Percentiles rank a stretch among this genome's conserved stretches.
Conservation (phyloP, 2,113 vertebrate genomes). For the Kryptolebias marmoratus region DNA sequence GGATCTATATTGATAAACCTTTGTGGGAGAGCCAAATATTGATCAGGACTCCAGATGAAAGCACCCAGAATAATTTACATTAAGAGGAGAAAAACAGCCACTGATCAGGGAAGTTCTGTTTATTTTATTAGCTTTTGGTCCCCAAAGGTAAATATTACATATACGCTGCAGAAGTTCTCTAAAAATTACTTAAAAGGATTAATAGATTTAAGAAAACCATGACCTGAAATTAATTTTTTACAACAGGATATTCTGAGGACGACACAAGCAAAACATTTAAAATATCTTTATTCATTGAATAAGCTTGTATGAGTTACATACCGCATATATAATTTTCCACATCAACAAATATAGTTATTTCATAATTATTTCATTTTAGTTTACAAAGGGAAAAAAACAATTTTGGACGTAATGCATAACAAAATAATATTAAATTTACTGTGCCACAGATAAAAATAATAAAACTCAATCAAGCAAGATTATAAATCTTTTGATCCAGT, state of each 20-base stretch:
- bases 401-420: slow-evolving; percentile 45
- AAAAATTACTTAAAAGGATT: too few species aligned
- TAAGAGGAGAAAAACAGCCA: slow-evolving; percentile 26
- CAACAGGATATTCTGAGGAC: not conserved
- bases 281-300: slow-evolving; percentile 71
- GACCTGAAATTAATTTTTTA: too few species aligned
- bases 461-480: slow-evolving; percentile 35
- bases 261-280: slow-evolving; percentile 53
- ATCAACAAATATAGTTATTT: slow-evolving; percentile 44
- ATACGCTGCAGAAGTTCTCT: too few species aligned
- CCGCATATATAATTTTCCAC: slow-evolving; percentile 57
- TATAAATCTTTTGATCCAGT: slow-evolving; percentile 33
- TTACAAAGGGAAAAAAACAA: slow-evolving; percentile 30
- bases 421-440: slow-evolving; percentile 38
- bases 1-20: slow-evolving; percentile 40
- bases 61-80: slow-evolving; percentile 30
- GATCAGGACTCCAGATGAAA: slow-evolving; percentile 43
- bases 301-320: slow-evolving; percentile 62
- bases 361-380: slow-evolving; percentile 42
- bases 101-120: slow-evolving; percentile 8
- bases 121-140: not conserved
- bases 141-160: too few species aligned
- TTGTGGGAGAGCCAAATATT: slow-evolving; percentile 38
- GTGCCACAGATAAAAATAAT: slow-evolving; percentile 15
- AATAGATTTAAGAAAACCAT: too few species aligned